A percentile compares a stretch with the other conserved stretches of the same genome.
Conservation (phyloP, 1,140 invertebrate species). For the Aphaenogaster floridana region DNA sequence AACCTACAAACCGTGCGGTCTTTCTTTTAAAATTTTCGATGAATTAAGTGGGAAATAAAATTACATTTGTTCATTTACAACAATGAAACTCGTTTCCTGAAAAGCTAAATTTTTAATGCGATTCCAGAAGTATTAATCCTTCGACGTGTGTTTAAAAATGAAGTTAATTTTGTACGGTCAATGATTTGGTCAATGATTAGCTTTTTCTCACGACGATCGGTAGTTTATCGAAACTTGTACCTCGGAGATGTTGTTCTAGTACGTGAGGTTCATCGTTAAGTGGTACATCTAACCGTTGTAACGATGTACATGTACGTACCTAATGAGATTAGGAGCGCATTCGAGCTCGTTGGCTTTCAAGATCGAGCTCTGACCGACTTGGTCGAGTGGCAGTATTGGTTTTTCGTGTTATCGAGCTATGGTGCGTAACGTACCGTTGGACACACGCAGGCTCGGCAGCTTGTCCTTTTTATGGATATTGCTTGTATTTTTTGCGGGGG, state of each 20-base stretch:
- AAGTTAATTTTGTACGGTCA: neutral
- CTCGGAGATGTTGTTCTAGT: neutral
- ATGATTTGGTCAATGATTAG: conserved; percentile 5
- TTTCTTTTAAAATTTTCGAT: neutral
- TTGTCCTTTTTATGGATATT: conserved; percentile 65
- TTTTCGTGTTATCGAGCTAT: conserved; percentile 49
- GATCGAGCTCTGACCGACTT: conserved; percentile 2
- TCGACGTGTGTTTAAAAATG: neutral
- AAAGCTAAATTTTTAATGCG: neutral
- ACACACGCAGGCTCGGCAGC: conserved; percentile 8
- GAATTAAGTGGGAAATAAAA: neutral
- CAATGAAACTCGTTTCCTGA: neutral
- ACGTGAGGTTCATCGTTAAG: neutral
- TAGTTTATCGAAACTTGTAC: conserved; percentile 8
- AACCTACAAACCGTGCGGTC: too few species aligned
- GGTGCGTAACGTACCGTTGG: conserved; percentile 7
- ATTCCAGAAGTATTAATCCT: neutral
- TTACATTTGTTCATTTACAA: neutral
- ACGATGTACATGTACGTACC: neutral
- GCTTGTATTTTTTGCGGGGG: conserved; percentile 44
- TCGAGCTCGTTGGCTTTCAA: conserved; percentile 19
- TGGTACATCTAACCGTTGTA: conserved; percentile 3
- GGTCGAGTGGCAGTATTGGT: conserved; percentile 42
- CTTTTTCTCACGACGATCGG: neutral
- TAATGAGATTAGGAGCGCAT: conserved; percentile 45